Evolutionary conservation across 2,797 vertebrate species (phyloP).

Genomic region (Muraenolepis orangiensis): DNA sequence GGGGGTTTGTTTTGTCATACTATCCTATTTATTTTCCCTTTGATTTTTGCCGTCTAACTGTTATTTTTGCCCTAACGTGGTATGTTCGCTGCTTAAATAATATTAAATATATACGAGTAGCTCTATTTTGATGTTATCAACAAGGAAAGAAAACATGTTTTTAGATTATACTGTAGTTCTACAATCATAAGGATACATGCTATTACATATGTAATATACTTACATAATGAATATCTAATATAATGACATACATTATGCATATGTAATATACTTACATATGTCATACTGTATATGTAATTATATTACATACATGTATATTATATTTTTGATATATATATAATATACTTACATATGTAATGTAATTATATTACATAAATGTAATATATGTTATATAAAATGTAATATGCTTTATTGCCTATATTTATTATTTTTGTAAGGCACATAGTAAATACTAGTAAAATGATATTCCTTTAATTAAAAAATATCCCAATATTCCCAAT

Average conservation of each 20-base stretch:
- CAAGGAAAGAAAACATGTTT: not conserved
- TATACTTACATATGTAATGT: not conserved
- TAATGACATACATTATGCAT: too few relatives aligned
- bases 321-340: too few relatives aligned
- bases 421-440: not conserved
- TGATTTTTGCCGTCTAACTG: constrained; percentile 32
- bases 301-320: not conserved
- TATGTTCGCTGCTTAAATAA: constrained; percentile 32
- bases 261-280: too few relatives aligned
- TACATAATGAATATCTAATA: not conserved
- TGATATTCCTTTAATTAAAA: not conserved
- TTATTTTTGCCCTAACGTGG: constrained; percentile 23
- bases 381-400: too few relatives aligned
- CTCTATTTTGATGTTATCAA: constrained; percentile 31
- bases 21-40: constrained; percentile 13
- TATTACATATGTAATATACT: not conserved
- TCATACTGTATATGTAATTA: too few relatives aligned
- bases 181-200: not conserved
- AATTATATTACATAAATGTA: too few relatives aligned
- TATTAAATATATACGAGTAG: not conserved
- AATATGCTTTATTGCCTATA: not conserved
- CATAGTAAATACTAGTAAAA: not conserved
- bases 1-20: constrained; percentile 13
- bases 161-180: constrained; percentile 7
- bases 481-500: not conserved